phyloP scores from a whole-genome alignment of 2,113 vertebrate genomes.

The Poicephalus gulielmi region DNA sequence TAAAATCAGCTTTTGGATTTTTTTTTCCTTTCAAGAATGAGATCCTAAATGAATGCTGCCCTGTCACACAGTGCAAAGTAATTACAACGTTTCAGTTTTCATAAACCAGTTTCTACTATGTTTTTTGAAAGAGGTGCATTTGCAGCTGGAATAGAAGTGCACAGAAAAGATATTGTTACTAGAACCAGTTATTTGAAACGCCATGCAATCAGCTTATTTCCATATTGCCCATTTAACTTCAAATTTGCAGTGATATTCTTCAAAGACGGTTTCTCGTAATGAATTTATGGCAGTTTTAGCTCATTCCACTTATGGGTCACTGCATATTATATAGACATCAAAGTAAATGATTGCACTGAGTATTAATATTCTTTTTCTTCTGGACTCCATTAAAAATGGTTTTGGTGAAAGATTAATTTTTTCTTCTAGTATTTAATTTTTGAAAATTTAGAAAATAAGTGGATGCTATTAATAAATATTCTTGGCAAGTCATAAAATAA shows the following conservation, averaged over 20 bases:
- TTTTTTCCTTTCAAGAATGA: not conserved
- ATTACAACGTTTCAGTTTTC: not conserved
- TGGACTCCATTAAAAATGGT: not conserved
- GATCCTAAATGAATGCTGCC: not conserved
- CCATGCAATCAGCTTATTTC: slow-evolving; percentile 10
- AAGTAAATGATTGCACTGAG: not conserved
- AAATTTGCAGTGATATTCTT: slow-evolving; percentile 31
- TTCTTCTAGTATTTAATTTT: not conserved
- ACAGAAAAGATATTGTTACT: not conserved
- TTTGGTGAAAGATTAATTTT: not conserved
- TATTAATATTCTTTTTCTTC: slow-evolving; percentile 45
- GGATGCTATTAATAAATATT: not conserved
- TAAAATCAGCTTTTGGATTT: not conserved
- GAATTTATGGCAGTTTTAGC: slow-evolving; percentile 50
- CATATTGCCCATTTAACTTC: not conserved
- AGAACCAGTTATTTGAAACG: not conserved
- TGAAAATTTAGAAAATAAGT: not conserved
- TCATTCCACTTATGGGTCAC: slow-evolving; percentile 5
- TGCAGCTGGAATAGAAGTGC: not conserved
- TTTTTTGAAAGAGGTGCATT: not conserved
- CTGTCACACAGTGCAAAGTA: not conserved
- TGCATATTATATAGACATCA: slow-evolving; percentile 38
- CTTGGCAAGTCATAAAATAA: not conserved
- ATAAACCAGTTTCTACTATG: not conserved
- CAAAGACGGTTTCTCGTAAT: slow-evolving; percentile 39